These are phyloP conservation scores for Zygothrica quintamaculata DNA, from an alignment of 2,888 invertebrate species.

Conservation along the genomic window DNA sequence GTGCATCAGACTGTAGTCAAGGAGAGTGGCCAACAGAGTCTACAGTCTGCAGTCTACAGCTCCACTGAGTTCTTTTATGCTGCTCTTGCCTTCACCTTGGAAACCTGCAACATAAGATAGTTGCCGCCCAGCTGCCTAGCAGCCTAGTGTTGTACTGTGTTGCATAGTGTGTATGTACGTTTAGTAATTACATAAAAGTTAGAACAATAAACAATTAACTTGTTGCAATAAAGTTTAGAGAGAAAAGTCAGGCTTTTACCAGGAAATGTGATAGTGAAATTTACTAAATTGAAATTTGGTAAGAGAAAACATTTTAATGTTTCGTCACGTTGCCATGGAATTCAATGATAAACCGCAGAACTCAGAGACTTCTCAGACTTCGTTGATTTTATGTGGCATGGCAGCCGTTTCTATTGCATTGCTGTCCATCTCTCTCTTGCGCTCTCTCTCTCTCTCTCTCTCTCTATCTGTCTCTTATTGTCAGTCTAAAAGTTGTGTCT, in stretches of 20 bases:
- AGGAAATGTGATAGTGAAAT: constrained; percentile 64
- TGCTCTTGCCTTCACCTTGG: constrained; percentile 39
- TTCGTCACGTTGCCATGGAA: constrained; percentile 32
- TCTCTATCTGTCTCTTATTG: too few relatives aligned
- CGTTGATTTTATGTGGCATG: constrained; percentile 35
- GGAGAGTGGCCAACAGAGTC: constrained; percentile 32
- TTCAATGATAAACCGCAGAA: constrained; percentile 52
- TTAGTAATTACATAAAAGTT: constrained; percentile 55
- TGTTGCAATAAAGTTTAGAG: constrained; percentile 52
- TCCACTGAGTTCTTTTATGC: constrained; percentile 29
- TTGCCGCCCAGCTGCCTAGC: neutral
- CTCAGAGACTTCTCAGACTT: constrained; percentile 21
- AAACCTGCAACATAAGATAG: constrained; percentile 22
- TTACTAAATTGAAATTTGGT: constrained; percentile 55
- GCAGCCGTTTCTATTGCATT: constrained; percentile 31
- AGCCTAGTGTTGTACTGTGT: neutral
- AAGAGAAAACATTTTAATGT: constrained; percentile 49
- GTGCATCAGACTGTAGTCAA: constrained; percentile 63
- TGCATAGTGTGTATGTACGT: constrained; percentile 1
- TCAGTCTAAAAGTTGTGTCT: neutral
- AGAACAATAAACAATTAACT: constrained; percentile 68
- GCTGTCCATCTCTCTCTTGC: constrained; percentile 25
- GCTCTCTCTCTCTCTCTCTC: too few relatives aligned
- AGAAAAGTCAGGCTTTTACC: constrained; percentile 26
- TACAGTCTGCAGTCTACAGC: constrained; percentile 9